Base-by-base conservation (phyloP, 2,888 invertebrate genomes). In the Chalcosyrphus nemorum region DNA sequence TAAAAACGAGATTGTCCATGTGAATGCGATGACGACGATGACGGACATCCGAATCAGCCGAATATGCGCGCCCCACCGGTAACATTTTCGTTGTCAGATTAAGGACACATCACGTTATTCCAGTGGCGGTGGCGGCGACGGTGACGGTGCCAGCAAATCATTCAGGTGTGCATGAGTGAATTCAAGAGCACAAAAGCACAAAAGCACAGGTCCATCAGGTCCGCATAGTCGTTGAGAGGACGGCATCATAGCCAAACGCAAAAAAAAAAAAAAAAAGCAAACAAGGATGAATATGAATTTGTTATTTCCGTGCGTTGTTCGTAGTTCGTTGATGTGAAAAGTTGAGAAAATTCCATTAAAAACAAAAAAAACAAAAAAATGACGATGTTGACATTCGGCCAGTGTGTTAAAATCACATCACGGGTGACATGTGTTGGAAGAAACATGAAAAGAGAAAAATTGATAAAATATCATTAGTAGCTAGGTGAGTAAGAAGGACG, bases 331-430 rank as follows among this genome's bases (percentile, higher is more conserved):
- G 77, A 77, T 77, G 71, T 77, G 77, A 72, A 72, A 82, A 71
- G 71, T 77, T 82, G 81, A 81, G 65, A 54, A 57, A 71, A 76
- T 81, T 77, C 77, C 81, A 82, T 82, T 77, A 68, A 82, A 71
- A 76, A 77, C n/a, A n/a, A n/a, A n/a, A n/a, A n/a, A n/a, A n/a
- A n/a, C n/a, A n/a, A n/a, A n/a, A n/a, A n/a, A n/a, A n/a, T n/a
- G n/a, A n/a, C n/a, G n/a, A 61, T 72, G 77, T 77, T 71, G 77
- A 72, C 77, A 72, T 77, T 59, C 3, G 52, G 57, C 65, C 76
- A 29, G 77, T 54, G 71, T 65, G 59, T 82, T 59, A 38, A 52
- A 57, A 76, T 65, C 59, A 66, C 45, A 66, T 47, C 71, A 66
- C 38, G 24, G 57, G 11, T 57, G 43, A 72, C 81, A 81, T 63